These are phyloP conservation scores for Diplodus sargus DNA, from an alignment of 2,797 vertebrate genomes.

Conservation along the genomic window DNA sequence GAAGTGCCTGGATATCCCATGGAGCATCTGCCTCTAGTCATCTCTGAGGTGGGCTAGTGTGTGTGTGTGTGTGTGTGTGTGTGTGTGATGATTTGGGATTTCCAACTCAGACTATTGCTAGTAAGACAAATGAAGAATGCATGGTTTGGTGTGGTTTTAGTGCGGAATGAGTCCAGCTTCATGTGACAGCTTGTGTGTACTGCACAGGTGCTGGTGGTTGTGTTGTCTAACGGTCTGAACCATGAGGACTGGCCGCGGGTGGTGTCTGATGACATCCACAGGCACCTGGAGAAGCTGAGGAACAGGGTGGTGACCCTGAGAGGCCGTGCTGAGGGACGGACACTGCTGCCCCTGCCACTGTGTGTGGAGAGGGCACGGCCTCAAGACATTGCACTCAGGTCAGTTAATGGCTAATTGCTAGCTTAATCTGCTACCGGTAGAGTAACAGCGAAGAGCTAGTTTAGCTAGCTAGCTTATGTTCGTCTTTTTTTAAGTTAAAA, in stretches of 20 bases:
- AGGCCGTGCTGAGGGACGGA: slow-evolving; percentile 79
- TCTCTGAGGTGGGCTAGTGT: slow-evolving; percentile 81
- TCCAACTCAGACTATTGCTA: background rate
- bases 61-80: slow-evolving; percentile 11
- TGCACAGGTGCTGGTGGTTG: slow-evolving; percentile 79
- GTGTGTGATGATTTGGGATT: background rate
- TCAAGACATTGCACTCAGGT: slow-evolving; percentile 71
- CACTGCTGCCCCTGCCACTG: slow-evolving; percentile 78
- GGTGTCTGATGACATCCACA: slow-evolving; percentile 80
- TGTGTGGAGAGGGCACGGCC: slow-evolving; percentile 74
- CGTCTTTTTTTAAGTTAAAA: background rate
- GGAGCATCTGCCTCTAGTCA: slow-evolving; percentile 86
- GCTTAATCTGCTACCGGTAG: background rate
- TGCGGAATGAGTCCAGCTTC: background rate
- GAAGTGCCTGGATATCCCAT: slow-evolving; percentile 82
- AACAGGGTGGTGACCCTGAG: slow-evolving; percentile 77
- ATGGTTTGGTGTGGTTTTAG: background rate
- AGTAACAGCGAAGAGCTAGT: too few relatives aligned
- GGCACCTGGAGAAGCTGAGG: slow-evolving; percentile 79
- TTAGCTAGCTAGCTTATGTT: too few relatives aligned
- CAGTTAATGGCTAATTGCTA: slow-evolving; percentile 1
- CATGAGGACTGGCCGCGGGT: slow-evolving; percentile 81
- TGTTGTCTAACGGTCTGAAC: slow-evolving; percentile 83
- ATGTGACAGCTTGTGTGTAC: background rate
- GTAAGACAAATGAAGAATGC: background rate